A percentile compares a stretch with the other conserved stretches of the same genome.
These are phyloP conservation scores for Pontoporia blainvillei DNA, from an alignment of 2,113 vertebrate species.

Conservation along the genomic window DNA sequence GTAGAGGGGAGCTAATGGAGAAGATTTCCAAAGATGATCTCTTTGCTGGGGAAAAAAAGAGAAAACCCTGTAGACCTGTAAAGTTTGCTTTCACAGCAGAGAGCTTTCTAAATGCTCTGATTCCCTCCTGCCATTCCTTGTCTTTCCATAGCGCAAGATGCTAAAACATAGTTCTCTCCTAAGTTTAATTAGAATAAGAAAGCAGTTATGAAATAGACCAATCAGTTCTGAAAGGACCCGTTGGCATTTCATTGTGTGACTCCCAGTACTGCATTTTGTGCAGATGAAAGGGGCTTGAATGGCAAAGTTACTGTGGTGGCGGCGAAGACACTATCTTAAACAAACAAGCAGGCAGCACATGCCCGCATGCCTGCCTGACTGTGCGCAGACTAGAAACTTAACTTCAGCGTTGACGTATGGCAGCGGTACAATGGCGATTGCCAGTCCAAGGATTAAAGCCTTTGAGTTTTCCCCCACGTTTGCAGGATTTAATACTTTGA, in stretches of 20 bases:
- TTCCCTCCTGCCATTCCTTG: conserved; percentile 1
- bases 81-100: conserved; percentile 60
- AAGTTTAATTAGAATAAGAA: conserved; percentile 24
- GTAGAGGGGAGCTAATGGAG: conserved; percentile 67
- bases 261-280: neutral
- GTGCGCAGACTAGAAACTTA: neutral
- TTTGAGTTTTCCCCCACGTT: neutral
- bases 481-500: conserved; percentile 49
- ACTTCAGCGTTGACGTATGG: neutral
- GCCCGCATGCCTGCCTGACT: neutral
- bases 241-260: neutral
- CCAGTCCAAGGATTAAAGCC: neutral
- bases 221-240: conserved; percentile 17
- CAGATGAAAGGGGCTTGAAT: conserved; percentile 11
- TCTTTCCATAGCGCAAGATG: neutral
- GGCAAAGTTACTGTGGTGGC: neutral
- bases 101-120: neutral
- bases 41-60: neutral
- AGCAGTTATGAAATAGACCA: neutral
- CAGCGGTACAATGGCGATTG: conserved; percentile 5
- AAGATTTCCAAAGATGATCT: conserved; percentile 79
- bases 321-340: conserved; percentile 6
- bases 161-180: neutral
- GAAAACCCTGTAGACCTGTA: conserved; percentile 64
- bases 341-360: neutral